Evolutionary conservation across 2,888 invertebrate species (phyloP), one percentile per base, ranked within the genome.

Genomic region (Agonopterix alstromeriana): DNA sequence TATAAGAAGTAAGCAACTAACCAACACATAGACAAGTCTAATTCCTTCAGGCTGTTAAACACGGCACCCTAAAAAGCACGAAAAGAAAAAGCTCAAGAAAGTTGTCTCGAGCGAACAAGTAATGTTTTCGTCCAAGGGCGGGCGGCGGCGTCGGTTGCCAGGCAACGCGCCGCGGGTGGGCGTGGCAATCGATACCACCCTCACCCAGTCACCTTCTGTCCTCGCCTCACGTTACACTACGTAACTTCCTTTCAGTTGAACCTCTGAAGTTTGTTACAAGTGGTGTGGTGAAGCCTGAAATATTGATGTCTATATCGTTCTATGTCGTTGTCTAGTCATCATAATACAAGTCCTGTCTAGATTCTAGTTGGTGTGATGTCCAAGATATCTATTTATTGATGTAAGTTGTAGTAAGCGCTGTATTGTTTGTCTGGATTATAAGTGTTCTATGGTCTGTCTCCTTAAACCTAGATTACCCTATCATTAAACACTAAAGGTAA

Each of bases 171-270:
- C 79, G 86, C 83, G 89, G 89, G 89, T 82, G 90, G 91, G 91
- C 91, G 92, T 90, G 91, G 91, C 91, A 92, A 93, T 93, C 92
- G 91, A 93, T 93, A 92, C 91, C 91, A 90, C 91, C 76, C 63
- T 72, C 58, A 65, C 65, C 61, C 67, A 60, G 66, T 71, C 73
- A 71, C 71, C 71, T 72, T 27, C 27, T 63, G 67, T 50, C 64
- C 58, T 67, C 58, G 61, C 61, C 58, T 67, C 58, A 61, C 61
- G 63, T 70, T 65, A 64, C 63, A 9, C 35, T 40, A 38, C 38
- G 41, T 36, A 10, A 42, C 71, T 73, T 69, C 65, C 68, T 73
- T 76, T 73, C 72, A 55, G 10, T 42, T 42, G 11, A 42, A 8
- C 8, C 4, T 11, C 8, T 42, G 42, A 42, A 42, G 42, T 42